A percentile compares a stretch with the other conserved stretches of the same genome.
Evolutionary conservation across 2,797 vertebrate species (phyloP).

Genomic region (Chlorospingus flavigularis): DNA sequence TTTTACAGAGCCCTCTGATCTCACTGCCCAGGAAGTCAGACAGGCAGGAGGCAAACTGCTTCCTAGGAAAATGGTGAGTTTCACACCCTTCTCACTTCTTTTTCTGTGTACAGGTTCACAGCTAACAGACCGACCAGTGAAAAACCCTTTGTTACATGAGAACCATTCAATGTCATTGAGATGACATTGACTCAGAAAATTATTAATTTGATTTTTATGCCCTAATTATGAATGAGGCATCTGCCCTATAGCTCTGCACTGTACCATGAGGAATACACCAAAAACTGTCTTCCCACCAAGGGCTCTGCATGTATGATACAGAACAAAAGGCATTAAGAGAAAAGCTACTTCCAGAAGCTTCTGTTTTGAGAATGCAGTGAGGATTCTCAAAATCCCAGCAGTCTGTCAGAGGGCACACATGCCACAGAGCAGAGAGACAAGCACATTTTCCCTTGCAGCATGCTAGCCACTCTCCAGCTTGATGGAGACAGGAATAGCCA

Average conservation of each 20-base stretch:
- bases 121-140: neutral
- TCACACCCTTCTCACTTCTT: neutral
- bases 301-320: neutral
- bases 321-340: neutral
- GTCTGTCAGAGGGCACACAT: neutral
- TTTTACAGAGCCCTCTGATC: neutral
- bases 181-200: neutral
- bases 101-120: neutral
- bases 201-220: neutral
- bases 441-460: neutral
- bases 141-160: neutral
- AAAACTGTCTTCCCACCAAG: neutral
- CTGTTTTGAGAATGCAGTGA: neutral
- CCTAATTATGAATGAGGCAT: neutral
- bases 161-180: neutral
- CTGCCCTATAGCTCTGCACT: neutral
- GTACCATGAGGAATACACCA: neutral
- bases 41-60: neutral
- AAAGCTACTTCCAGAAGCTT: neutral
- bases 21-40: neutral
- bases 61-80: neutral
- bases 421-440: neutral
- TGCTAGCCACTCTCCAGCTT: neutral
- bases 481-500: neutral
- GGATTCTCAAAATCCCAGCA: neutral